phyloP scores from a whole-genome alignment of 92 coral and sea anemone genomes.

The Phymanthus crucifer region DNA sequence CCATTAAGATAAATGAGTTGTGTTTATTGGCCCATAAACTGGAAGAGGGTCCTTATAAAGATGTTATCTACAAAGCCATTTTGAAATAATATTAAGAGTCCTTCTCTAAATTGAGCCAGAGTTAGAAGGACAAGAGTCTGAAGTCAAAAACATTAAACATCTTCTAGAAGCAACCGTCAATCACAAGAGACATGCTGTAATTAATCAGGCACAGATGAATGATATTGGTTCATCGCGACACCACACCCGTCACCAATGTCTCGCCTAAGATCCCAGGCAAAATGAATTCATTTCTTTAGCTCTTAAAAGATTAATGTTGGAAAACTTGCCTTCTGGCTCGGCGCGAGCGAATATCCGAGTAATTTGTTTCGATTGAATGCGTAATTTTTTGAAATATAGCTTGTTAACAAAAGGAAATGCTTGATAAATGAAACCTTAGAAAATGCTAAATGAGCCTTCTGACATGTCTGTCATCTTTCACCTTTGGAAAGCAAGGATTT shows the following conservation, averaged over 20 bases:
- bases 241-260: background rate
- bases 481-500: too few relatives aligned
- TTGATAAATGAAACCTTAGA: too few relatives aligned
- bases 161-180: background rate
- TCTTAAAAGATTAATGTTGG: too few relatives aligned
- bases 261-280: background rate
- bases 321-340: too few relatives aligned
- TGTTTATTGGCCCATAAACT: conserved; percentile 1
- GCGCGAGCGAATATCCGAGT: too few relatives aligned
- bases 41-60: background rate
- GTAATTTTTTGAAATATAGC: too few relatives aligned
- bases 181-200: background rate
- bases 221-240: background rate
- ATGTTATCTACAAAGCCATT: background rate
- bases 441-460: too few relatives aligned
- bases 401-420: too few relatives aligned
- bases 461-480: too few relatives aligned
- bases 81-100: background rate
- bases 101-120: background rate
- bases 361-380: too few relatives aligned
- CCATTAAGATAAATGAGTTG: background rate
- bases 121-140: background rate
- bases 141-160: background rate
- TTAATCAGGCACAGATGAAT: background rate
- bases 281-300: too few relatives aligned